Evolutionary conservation across 2,797 vertebrate species (phyloP), one percentile per base, ranked within the genome.

Genomic region (Microcaecilia unicolor): DNA sequence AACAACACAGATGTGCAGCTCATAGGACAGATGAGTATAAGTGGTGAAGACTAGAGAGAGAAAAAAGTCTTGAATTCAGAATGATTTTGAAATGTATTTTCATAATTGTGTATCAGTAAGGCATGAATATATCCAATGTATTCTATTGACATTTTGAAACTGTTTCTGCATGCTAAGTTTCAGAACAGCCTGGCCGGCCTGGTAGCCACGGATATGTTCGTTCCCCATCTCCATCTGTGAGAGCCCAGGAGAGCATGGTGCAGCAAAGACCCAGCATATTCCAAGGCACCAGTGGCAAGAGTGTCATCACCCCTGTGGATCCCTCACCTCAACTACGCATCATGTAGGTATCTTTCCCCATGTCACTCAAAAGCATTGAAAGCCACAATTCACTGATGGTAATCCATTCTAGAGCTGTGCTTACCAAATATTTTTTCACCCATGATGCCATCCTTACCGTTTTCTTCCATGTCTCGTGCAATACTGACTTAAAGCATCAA

Each of bases 211-310:
- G 91, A 15, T 97, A 93, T 1, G 84, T 91, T 44, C 92, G 92
- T 26, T 93, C 94, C 2, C 82, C 91, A 0, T 97, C 94, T 7
- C 93, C 96, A 6, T 97, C 92, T 0, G 74, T 92, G 33, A 82
- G 93, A 68, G 74, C 86, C 12, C 93, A 92, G 67, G 96, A 98
- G 17, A 81, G 83, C 12, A 80, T 95, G 6, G 67, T 96, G 39
- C 94, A 91, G 47, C 96, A 96, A 52, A 79, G 96, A 36, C 92
- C 93, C 12, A 98, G 92, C 55, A 93, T 99, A 72, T 98, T 98
- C 70, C 93, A 95, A 60, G 90, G 89, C 58, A 84, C 89, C 58
- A 90, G 88, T n/a, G 88, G 85, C 60, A 96, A 97, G 56, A 97
- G 94, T 25, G 94, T 99, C 32, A 99, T 98, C 70, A 98, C 92